These are phyloP conservation scores for Ischnus inquisitorius DNA, from an alignment of 2,888 invertebrate genomes.

Conservation along the genomic window DNA sequence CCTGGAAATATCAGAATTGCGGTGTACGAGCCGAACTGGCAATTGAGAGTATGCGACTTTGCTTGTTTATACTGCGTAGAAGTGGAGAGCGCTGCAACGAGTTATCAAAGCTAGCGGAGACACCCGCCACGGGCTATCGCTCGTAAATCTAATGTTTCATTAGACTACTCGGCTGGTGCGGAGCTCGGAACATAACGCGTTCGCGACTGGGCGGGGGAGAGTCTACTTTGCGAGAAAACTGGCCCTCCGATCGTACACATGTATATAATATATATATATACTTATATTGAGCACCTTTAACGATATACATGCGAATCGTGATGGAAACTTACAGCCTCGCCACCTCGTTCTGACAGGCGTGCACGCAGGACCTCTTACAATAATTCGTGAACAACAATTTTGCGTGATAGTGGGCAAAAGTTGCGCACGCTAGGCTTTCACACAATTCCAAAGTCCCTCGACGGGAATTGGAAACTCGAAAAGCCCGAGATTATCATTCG, in stretches of 20 bases:
- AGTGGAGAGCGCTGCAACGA: constrained; percentile 38
- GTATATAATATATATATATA: background rate
- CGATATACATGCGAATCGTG: constrained; percentile 46
- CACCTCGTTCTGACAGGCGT: constrained; percentile 52
- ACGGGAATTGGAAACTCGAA: background rate
- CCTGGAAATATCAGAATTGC: constrained; percentile 39
- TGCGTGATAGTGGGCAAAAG: constrained; percentile 18
- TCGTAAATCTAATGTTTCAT: constrained; percentile 73
- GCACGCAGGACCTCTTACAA: constrained; percentile 47
- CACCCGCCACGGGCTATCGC: constrained; percentile 59
- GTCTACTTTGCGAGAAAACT: constrained; percentile 22
- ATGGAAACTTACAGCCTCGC: constrained; percentile 45
- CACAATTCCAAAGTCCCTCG: background rate
- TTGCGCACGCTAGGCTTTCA: constrained; percentile 28
- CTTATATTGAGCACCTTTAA: background rate
- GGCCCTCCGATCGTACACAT: constrained; percentile 6
- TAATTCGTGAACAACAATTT: constrained; percentile 44
- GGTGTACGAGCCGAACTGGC: constrained; percentile 20
- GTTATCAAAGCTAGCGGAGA: constrained; percentile 61
- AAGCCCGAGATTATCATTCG: background rate
- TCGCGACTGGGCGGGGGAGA: background rate
- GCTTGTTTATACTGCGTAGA: constrained; percentile 29
- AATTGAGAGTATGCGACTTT: constrained; percentile 41
- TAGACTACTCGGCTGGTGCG: constrained; percentile 59
- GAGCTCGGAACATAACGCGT: constrained; percentile 2